Percentiles rank a stretch among this genome's conserved stretches.
phyloP scores from a whole-genome alignment of 92 coral and sea anemone genomes.

The Zoanthus sansibaricus region DNA sequence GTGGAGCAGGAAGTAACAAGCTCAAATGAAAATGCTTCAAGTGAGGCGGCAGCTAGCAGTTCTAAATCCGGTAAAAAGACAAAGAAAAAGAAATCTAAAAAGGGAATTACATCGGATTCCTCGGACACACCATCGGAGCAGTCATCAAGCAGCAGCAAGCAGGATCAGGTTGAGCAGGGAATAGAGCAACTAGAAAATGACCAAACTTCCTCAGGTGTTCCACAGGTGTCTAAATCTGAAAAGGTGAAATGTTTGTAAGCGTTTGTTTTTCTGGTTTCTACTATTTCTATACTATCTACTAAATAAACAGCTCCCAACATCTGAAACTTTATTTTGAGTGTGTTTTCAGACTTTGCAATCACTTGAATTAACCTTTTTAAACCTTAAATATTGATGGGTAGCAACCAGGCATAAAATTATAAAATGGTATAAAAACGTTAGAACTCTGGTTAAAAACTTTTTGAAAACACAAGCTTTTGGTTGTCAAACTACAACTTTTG shows the following conservation, averaged over 20 bases:
- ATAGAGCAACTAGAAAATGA: constrained; percentile 2
- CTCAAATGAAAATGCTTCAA: background rate
- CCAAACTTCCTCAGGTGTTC: background rate
- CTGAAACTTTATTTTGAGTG: too few relatives aligned
- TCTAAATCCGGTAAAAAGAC: constrained; percentile 1
- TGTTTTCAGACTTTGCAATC: too few relatives aligned
- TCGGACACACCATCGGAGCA: constrained; percentile 74
- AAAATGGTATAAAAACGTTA: too few relatives aligned
- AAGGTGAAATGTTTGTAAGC: background rate
- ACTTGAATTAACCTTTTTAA: too few relatives aligned
- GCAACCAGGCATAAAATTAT: too few relatives aligned
- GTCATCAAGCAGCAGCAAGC: constrained; percentile 80
- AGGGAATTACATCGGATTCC: constrained; percentile 40
- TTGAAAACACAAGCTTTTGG: too few relatives aligned
- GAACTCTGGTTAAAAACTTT: too few relatives aligned
- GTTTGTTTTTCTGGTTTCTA: background rate
- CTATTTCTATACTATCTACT: too few relatives aligned
- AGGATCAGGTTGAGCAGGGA: constrained; percentile 59
- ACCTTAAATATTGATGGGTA: too few relatives aligned
- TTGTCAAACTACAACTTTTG: too few relatives aligned
- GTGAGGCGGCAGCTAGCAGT: background rate
- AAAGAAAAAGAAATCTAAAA: constrained; percentile 62
- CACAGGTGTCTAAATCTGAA: constrained; percentile 31
- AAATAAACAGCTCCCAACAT: too few relatives aligned
- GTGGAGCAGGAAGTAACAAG: background rate